These are phyloP conservation scores for Norana najaformis DNA, from an alignment of 2,888 invertebrate species.

Conservation along the genomic window DNA sequence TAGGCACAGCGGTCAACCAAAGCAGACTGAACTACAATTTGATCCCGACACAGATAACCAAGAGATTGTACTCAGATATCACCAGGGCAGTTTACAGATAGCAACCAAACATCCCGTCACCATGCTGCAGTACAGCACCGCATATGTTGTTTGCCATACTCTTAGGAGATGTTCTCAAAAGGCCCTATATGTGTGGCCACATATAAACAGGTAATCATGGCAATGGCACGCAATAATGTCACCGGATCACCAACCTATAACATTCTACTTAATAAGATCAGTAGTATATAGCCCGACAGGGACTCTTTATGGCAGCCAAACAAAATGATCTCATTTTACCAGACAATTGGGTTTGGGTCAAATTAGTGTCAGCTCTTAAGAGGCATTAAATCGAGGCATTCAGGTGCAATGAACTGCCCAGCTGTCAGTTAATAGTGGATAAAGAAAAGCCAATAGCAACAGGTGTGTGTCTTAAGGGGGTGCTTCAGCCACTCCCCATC, in stretches of 20 bases:
- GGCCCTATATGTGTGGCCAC: not conserved
- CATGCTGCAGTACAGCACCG: not conserved
- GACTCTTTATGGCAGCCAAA: not conserved
- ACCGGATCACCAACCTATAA: not conserved
- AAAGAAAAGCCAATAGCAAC: not conserved
- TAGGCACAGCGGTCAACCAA: not conserved
- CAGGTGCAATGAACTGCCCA: not conserved
- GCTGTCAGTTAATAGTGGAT: not conserved
- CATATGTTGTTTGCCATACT: not conserved
- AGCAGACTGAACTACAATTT: not conserved
- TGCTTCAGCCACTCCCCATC: not conserved
- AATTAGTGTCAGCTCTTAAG: too few species aligned
- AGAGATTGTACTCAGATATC: not conserved
- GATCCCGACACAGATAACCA: not conserved
- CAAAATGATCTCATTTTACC: too few species aligned
- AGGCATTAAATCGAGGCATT: too few species aligned
- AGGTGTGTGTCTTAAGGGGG: not conserved
- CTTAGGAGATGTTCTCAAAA: not conserved
- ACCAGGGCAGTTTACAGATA: not conserved
- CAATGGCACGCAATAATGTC: not conserved
- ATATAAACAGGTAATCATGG: not conserved
- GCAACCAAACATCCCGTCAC: not conserved
- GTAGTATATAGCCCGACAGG: not conserved
- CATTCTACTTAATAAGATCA: not conserved
- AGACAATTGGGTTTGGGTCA: too few species aligned